phyloP scores from a whole-genome alignment of 2,797 vertebrate genomes.

The Sebastes cheni region DNA sequence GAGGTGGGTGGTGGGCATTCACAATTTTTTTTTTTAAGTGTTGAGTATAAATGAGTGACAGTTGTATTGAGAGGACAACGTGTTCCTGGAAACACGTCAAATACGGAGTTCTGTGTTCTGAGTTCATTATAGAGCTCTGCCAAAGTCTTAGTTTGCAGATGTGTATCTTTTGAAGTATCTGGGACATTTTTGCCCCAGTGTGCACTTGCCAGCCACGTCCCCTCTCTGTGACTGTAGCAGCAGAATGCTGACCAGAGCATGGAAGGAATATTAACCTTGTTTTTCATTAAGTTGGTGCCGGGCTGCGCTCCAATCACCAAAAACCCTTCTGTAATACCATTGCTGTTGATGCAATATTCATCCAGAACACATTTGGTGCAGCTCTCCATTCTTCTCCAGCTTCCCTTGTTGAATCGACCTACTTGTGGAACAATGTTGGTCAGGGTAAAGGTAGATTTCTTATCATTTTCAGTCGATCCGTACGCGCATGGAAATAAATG shows the following conservation, averaged over 20 bases:
- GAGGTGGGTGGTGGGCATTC: background rate
- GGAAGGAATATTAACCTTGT: constrained; percentile 23
- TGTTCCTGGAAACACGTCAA: background rate
- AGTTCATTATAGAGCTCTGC: background rate
- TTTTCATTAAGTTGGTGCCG: accelerated
- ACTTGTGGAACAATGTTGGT: constrained; percentile 44
- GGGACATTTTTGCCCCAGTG: constrained; percentile 4
- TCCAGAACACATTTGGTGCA: background rate
- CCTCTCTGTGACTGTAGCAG: background rate
- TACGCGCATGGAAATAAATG: constrained; percentile 37
- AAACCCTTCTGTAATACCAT: background rate
- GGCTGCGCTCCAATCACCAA: constrained; percentile 40
- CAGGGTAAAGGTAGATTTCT: constrained; percentile 35
- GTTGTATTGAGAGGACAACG: background rate
- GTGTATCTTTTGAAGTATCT: accelerated
- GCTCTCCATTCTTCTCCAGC: background rate
- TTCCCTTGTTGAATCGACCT: accelerated
- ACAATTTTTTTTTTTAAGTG: accelerated
- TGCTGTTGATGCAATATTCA: background rate
- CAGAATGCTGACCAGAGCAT: constrained; percentile 56
- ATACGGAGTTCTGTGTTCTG: accelerated
- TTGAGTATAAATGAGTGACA: background rate
- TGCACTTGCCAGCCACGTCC: constrained; percentile 4
- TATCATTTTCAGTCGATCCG: accelerated
- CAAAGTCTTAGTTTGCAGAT: constrained; percentile 13